Conservation (phyloP, 1,140 invertebrate species). For the Cydia amplana region DNA sequence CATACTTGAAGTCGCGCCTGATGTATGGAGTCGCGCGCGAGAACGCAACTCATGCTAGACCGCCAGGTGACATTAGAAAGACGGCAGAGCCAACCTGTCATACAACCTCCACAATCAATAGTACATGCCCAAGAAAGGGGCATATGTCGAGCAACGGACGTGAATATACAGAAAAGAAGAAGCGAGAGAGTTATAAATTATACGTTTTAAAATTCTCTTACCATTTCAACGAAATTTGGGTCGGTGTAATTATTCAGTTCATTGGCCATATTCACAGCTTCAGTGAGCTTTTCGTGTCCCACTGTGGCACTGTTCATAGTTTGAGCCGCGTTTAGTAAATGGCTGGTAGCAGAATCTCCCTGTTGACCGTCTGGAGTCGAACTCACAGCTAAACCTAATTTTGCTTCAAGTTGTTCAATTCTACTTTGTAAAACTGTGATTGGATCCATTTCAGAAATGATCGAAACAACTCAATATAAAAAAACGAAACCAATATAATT, state of each 20-base stretch:
- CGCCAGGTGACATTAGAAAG: too few relatives aligned
- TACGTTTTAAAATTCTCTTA: conserved; percentile 41
- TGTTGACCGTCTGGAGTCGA: conserved; percentile 57
- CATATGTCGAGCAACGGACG: too few relatives aligned
- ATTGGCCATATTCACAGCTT: conserved; percentile 66
- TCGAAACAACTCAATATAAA: conserved; percentile 33
- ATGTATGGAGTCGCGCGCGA: too few relatives aligned
- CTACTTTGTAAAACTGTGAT: conserved; percentile 73
- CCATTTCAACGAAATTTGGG: conserved; percentile 73
- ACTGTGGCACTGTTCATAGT: conserved; percentile 70
- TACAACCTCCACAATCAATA: too few relatives aligned
- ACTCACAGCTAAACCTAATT: conserved; percentile 64
- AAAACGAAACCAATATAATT: conserved; percentile 31
- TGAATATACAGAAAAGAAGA: too few relatives aligned
- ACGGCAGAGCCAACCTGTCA: too few relatives aligned
- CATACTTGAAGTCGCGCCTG: too few relatives aligned
- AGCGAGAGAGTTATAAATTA: too few relatives aligned
- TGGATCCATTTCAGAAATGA: conserved; percentile 65
- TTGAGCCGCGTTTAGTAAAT: conserved; percentile 69
- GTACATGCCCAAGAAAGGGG: too few relatives aligned
- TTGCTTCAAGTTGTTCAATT: conserved; percentile 76
- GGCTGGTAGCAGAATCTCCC: conserved; percentile 67
- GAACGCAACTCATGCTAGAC: too few relatives aligned
- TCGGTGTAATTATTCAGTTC: conserved; percentile 78
- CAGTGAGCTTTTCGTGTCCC: conserved; percentile 68